Evolutionary conservation across 2,797 vertebrate genomes (phyloP).

Genomic region (Dendrocincla tyrannina): DNA sequence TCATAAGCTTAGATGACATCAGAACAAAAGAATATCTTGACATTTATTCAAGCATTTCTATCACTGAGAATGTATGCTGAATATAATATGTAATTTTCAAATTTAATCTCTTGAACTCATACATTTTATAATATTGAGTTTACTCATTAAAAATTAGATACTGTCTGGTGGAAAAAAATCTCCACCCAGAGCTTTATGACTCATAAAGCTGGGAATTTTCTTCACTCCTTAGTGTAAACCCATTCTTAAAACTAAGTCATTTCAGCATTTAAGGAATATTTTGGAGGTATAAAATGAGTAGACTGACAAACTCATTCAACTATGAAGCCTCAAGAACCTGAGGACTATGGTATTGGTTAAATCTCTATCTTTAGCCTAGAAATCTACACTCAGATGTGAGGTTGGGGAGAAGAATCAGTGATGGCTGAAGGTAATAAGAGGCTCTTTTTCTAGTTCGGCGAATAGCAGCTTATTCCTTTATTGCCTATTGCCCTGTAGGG

Average conservation of each 20-base stretch:
- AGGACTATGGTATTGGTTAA: background rate
- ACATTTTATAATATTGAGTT: conserved; percentile 18
- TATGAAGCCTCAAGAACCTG: background rate
- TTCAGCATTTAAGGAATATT: background rate
- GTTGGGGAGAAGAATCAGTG: background rate
- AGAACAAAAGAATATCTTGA: conserved; percentile 33
- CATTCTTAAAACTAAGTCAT: background rate
- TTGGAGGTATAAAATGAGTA: background rate
- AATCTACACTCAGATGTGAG: background rate
- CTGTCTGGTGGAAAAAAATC: background rate
- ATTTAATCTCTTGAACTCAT: conserved; percentile 4
- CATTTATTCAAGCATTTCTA: conserved; percentile 7
- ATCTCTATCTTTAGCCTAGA: background rate
- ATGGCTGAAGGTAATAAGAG: background rate
- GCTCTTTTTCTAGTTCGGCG: background rate
- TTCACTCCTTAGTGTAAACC: background rate
- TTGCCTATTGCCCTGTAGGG: background rate
- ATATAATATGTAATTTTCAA: conserved; percentile 44
- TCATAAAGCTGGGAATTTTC: background rate
- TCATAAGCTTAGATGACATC: conserved; percentile 21
- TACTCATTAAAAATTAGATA: conserved; percentile 45
- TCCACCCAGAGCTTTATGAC: background rate
- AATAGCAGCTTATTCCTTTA: background rate
- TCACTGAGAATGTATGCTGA: background rate
- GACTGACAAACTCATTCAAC: background rate